phyloP scores from a whole-genome alignment of 2,797 vertebrate species.

The Lateolabrax maculatus region DNA sequence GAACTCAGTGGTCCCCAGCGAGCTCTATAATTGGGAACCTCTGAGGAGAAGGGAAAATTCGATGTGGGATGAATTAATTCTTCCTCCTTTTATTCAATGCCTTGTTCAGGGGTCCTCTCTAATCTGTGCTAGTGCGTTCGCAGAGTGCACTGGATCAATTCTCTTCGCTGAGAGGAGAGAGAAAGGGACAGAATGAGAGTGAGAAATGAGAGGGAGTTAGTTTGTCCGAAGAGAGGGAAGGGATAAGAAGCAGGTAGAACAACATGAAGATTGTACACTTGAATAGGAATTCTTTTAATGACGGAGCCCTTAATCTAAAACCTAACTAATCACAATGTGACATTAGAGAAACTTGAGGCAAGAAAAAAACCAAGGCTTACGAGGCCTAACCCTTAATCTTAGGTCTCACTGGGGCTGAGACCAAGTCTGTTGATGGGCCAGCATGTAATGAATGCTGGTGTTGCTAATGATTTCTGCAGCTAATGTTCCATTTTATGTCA shows the following conservation, averaged over 20 bases:
- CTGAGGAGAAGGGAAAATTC: conserved; percentile 68
- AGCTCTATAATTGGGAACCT: conserved; percentile 75
- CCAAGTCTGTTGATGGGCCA: conserved; percentile 16
- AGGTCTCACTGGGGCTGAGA: conserved; percentile 17
- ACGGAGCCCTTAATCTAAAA: conserved; percentile 5
- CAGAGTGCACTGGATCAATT: conserved; percentile 74
- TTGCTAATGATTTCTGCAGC: conserved; percentile 35
- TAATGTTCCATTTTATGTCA: conserved; percentile 25
- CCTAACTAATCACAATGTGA: conserved; percentile 18
- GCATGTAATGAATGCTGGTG: conserved; percentile 25
- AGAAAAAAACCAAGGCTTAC: background rate
- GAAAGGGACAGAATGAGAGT: background rate
- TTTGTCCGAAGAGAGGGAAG: background rate
- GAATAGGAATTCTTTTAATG: conserved; percentile 1
- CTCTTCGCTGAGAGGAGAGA: conserved; percentile 33
- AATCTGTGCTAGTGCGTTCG: conserved; percentile 78
- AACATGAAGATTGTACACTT: conserved; percentile 6
- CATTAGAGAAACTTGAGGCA: background rate
- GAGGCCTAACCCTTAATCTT: conserved; percentile 13
- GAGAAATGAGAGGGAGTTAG: conserved; percentile 12
- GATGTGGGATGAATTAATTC: conserved; percentile 75
- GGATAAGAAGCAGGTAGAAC: conserved; percentile 4
- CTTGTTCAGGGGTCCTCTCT: conserved; percentile 66
- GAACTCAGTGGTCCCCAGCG: conserved; percentile 41
- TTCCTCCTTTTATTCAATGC: conserved; percentile 63